Percentiles rank a stretch among this genome's conserved stretches.
These are phyloP conservation scores for Globodera rostochiensis DNA, from an alignment of 1,140 invertebrate species.

Conservation along the genomic window DNA sequence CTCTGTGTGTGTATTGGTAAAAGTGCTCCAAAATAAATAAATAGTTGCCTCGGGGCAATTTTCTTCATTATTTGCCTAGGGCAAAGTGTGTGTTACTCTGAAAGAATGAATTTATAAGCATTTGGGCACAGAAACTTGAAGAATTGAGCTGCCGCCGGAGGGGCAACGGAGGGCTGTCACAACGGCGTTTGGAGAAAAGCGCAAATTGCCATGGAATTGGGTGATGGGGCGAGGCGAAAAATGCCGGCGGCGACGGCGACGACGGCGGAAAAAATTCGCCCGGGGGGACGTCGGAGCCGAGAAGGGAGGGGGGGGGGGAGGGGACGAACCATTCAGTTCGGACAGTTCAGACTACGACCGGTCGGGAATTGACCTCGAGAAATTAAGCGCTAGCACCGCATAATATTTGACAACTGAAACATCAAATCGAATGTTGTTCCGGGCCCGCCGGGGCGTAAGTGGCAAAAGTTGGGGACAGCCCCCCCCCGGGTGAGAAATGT, in stretches of 20 bases:
- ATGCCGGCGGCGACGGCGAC: background rate
- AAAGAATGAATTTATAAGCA: conserved; percentile 13
- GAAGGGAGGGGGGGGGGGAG: background rate
- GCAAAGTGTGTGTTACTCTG: conserved; percentile 5
- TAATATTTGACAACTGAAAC: no score
- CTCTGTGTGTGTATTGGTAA: no score
- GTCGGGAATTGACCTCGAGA: no score
- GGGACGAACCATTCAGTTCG: no score
- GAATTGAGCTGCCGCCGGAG: conserved; percentile 1
- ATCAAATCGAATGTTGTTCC: no score
- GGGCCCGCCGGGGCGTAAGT: no score
- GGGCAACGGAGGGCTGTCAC: conserved; percentile 3
- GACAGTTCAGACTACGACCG: no score
- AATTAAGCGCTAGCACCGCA: no score
- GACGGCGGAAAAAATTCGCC: background rate
- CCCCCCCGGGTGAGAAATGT: no score
- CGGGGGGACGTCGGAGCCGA: background rate
- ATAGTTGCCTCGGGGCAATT: background rate
- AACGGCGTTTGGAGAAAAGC: conserved; percentile 15
- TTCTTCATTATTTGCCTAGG: background rate
- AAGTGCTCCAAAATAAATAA: conserved; percentile 1
- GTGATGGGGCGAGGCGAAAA: background rate
- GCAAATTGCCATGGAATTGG: conserved; percentile 36
- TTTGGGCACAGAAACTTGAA: conserved; percentile 11
- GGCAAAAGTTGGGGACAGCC: no score